Evolutionary conservation across 1,140 invertebrate genomes (phyloP), one percentile per base, ranked within the genome.

Genomic region (Camponotus vicinus): DNA sequence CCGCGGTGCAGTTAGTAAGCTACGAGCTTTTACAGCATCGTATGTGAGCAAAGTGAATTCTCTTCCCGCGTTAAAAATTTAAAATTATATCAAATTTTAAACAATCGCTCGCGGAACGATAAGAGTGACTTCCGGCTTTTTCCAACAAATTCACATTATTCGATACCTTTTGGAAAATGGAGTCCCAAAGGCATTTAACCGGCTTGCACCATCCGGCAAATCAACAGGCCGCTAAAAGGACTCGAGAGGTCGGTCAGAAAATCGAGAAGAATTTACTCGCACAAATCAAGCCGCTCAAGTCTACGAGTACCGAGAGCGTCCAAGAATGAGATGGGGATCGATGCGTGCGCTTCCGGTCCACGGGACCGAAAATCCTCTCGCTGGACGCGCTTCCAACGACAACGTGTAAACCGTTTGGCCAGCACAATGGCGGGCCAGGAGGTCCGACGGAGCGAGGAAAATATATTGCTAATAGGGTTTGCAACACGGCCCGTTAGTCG

Each of bases 391-490:
- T 90, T 86, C 67, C 83, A 91, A 91, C 88, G 92, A 92, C 91
- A 92, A 90, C 88, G 90, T 91, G 88, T 88, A 92, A 93, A 92
- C 89, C 87, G 85, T 88, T 90, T 86, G 86, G 85, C 73, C 79
- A 86, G 42, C 27, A 85, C 86, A 85, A 86, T 86, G 61, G 88
- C 83, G 77, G 67, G 57, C 75, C 70, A 71, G 87, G 82, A 86
- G 89, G 87, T 86, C 91, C 88, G 88, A 77, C 85, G 89, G 88
- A 89, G 84, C 92, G 91, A 85, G 89, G 89, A 92, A 93, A 92
- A 92, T 93, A 93, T 93, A 93, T 93, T 92, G 92, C 92, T 93
- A 93, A 93, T 93, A 93, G 92, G 90, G 90, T 91, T 88, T 90
- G 89, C 92, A 92, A 90, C 88, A 92, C 89, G 91, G 88, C 87